These are phyloP conservation scores for Prinia subflava DNA, from an alignment of 2,113 vertebrate species.

Conservation along the genomic window DNA sequence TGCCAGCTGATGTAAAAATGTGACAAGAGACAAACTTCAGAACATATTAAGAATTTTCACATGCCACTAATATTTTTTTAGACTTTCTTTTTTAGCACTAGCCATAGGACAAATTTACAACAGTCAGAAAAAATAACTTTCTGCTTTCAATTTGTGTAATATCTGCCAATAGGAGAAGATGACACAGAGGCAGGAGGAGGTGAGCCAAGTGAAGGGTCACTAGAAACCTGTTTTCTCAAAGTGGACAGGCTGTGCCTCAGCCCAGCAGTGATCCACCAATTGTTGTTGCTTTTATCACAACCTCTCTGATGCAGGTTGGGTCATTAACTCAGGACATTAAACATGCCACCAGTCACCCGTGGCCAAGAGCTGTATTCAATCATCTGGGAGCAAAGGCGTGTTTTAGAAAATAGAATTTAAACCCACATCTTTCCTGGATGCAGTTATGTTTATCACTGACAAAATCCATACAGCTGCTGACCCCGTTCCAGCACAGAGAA, in stretches of 20 bases:
- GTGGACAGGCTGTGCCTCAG: neutral
- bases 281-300: neutral
- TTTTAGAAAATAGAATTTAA: neutral
- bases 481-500: neutral
- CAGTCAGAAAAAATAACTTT: neutral
- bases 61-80: neutral
- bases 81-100: neutral
- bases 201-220: neutral
- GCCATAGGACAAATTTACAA: neutral
- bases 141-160: fast-evolving
- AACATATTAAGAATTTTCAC: neutral
- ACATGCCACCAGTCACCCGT: neutral
- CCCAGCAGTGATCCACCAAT: fast-evolving
- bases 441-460: neutral
- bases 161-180: neutral
- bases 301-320: neutral
- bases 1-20: neutral
- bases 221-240: neutral
- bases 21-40: neutral
- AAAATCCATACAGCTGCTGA: neutral
- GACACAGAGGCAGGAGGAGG: neutral
- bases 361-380: neutral
- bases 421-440: neutral
- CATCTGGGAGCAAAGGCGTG: neutral
- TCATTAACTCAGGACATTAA: neutral